Percentiles rank a stretch among this genome's conserved stretches.
phyloP scores from a whole-genome alignment of 2,888 invertebrate genomes.

The Mellilla xanthometata region DNA sequence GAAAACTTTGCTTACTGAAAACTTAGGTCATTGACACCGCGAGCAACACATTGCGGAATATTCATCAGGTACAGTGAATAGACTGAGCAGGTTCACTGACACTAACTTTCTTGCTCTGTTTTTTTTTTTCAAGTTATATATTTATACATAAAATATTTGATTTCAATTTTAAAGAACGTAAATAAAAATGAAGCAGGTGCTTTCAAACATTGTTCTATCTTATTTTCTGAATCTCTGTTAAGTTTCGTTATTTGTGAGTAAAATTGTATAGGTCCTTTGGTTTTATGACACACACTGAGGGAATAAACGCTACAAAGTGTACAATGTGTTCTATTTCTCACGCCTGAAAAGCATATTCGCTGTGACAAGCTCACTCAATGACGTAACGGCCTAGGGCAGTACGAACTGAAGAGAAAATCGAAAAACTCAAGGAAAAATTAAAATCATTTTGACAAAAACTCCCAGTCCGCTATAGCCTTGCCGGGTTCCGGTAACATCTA shows the following conservation, averaged over 20 bases:
- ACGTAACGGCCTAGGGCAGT: neutral
- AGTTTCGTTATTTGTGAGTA: no score
- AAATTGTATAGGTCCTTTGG: no score
- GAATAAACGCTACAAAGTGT: constrained; percentile 1
- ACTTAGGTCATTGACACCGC: constrained; percentile 30
- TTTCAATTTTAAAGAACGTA: no score
- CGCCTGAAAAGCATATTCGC: neutral
- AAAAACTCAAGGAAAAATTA: no score
- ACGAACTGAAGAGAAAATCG: neutral
- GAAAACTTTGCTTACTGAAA: constrained; percentile 21
- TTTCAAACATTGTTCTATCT: no score
- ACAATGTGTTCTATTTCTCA: constrained; percentile 5
- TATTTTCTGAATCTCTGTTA: no score
- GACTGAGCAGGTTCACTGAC: constrained; percentile 15
- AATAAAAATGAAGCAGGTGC: no score
- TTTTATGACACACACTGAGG: neutral
- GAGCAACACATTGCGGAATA: constrained; percentile 21
- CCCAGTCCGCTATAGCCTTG: no score
- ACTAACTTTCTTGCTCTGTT: constrained; percentile 1
- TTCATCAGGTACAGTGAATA: constrained; percentile 20
- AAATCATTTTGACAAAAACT: no score
- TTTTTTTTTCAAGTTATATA: neutral
- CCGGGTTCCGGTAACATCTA: no score
- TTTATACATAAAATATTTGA: no score
- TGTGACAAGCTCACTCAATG: neutral